Conservation (phyloP, 2,113 vertebrate species). For the Oceanites oceanicus region DNA sequence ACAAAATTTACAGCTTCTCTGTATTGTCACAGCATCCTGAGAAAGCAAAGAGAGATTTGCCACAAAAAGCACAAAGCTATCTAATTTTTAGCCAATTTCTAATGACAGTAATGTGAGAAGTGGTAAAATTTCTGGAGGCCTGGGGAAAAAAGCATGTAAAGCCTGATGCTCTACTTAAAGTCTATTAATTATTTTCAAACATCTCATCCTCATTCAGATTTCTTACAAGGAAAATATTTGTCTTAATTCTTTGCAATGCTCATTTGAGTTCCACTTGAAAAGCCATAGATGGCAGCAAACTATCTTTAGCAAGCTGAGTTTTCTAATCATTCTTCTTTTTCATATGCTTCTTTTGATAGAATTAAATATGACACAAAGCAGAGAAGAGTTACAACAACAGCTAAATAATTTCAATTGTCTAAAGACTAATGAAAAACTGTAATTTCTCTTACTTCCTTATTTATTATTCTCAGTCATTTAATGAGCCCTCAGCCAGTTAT, state of each 20-base stretch:
- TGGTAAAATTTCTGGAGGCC: neutral
- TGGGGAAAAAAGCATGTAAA: neutral
- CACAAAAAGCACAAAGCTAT: neutral
- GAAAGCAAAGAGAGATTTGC: neutral
- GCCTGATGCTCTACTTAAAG: neutral
- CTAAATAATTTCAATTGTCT: neutral
- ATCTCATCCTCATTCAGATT: neutral
- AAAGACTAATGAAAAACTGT: neutral
- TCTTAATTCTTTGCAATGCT: neutral
- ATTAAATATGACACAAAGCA: neutral
- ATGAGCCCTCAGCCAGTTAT: neutral
- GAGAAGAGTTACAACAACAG: neutral
- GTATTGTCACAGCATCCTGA: neutral
- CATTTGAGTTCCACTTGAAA: neutral
- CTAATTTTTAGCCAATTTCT: neutral
- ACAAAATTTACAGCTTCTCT: neutral
- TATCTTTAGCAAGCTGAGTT: neutral
- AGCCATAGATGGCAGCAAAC: conserved; percentile 16
- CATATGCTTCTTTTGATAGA: neutral
- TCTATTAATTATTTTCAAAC: neutral
- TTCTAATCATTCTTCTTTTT: neutral
- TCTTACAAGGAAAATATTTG: neutral
- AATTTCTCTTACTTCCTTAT: neutral
- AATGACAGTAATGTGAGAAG: neutral
- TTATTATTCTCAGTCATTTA: neutral